phyloP scores from a whole-genome alignment of 2,888 invertebrate genomes.

The Leucophenga maculata region DNA sequence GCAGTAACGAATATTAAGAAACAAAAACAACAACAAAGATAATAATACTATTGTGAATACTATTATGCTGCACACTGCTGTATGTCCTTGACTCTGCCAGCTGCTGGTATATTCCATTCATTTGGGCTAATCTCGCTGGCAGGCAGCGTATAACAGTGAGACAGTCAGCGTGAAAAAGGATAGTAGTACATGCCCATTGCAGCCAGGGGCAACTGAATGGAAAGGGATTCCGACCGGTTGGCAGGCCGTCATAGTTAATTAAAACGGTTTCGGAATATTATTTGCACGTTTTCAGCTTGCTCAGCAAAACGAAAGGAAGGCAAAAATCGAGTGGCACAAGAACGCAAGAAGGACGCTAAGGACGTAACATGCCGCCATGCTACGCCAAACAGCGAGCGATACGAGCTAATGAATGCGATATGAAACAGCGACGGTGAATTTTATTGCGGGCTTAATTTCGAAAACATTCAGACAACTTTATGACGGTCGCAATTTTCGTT shows the following conservation, averaged over 20 bases:
- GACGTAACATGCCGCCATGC: background rate
- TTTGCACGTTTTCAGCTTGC: constrained; percentile 35
- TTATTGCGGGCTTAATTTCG: background rate
- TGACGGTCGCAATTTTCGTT: background rate
- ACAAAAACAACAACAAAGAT: no score
- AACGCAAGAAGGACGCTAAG: background rate
- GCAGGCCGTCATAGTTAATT: constrained; percentile 35
- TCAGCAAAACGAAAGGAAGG: constrained; percentile 15
- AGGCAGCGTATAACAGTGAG: no score
- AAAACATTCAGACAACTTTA: constrained; percentile 1
- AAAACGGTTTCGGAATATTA: constrained; percentile 39
- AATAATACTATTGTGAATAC: no score
- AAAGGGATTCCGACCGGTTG: background rate
- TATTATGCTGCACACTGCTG: background rate
- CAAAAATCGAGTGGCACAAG: background rate
- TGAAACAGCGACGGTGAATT: constrained; percentile 11
- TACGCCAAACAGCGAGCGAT: background rate
- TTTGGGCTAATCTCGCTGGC: no score
- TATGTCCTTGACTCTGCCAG: background rate
- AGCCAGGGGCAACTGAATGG: no score
- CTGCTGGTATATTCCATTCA: background rate
- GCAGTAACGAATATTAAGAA: no score
- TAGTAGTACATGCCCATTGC: no score
- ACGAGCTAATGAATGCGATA: constrained; percentile 7
- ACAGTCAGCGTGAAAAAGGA: no score